Evolutionary conservation across 2,113 vertebrate genomes (phyloP).

Genomic region (Archocentrus centrarchus): DNA sequence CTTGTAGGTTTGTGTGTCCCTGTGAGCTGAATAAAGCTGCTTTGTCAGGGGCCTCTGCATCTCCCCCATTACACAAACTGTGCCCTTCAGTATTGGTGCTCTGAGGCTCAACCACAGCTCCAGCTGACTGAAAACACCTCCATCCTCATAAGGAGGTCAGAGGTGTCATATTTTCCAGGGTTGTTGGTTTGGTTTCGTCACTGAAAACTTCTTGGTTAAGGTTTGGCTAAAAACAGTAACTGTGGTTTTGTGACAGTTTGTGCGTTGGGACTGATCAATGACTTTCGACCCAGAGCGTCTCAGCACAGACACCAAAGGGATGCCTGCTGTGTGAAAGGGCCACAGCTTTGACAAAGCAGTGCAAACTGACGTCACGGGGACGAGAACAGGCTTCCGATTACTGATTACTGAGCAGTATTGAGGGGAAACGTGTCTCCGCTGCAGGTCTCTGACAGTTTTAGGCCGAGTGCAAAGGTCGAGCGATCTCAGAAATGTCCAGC

Average conservation of each 20-base stretch:
- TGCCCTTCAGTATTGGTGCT: background rate
- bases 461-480: background rate
- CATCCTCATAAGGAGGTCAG: background rate
- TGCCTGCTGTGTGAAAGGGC: no score
- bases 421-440: background rate
- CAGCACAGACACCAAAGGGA: background rate
- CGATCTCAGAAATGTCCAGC: background rate
- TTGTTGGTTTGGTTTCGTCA: no score
- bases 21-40: background rate
- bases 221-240: background rate
- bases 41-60: background rate
- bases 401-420: slow-evolving; percentile 49
- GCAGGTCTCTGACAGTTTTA: no score
- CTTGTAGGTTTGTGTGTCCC: background rate
- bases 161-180: background rate
- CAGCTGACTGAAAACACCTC: no score
- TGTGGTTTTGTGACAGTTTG: no score
- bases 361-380: background rate
- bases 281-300: background rate
- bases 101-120: background rate
- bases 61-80: background rate
- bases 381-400: background rate
- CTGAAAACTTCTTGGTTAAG: background rate
- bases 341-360: background rate
- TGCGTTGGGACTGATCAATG: rapidly evolving